Conservation (phyloP, 2,113 vertebrate species). For the Psephotus haematonotus region DNA sequence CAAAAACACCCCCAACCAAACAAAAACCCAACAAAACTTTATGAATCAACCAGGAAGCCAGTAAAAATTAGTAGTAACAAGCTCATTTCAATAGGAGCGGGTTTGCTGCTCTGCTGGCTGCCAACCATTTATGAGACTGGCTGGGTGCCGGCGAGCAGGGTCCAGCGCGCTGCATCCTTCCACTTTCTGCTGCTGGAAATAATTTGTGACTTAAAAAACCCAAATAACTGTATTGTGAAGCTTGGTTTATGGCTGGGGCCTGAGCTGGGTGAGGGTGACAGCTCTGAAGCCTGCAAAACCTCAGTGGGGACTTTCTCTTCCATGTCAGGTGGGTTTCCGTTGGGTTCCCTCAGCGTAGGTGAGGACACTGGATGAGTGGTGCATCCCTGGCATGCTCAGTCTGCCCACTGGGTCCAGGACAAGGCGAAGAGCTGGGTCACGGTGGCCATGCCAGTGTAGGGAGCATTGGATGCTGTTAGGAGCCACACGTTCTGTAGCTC, state of each 20-base stretch:
- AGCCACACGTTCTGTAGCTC: neutral
- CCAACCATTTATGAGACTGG: conserved; percentile 79
- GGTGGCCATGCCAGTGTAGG: accelerated
- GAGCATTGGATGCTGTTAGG: accelerated
- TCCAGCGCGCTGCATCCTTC: conserved; percentile 68
- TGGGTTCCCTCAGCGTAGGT: neutral
- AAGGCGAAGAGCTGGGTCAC: neutral
- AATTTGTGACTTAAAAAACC: conserved; percentile 76
- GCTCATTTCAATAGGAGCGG: conserved; percentile 69
- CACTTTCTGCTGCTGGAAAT: conserved; percentile 79
- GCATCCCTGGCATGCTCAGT: accelerated
- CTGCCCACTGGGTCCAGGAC: accelerated
- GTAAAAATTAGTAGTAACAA: conserved; percentile 70
- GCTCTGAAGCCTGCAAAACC: neutral
- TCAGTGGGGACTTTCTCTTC: neutral
- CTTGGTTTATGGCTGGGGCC: conserved; percentile 61
- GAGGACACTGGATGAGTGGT: neutral
- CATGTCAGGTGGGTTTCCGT: neutral
- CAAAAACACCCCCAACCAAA: neutral
- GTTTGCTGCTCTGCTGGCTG: conserved; percentile 69
- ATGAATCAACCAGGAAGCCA: conserved; percentile 59
- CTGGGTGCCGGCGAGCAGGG: conserved; percentile 61
- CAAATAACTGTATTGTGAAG: conserved; percentile 64
- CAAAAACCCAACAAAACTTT: conserved; percentile 19
- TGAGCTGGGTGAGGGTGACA: conserved; percentile 39